These are phyloP conservation scores for Coelopa pilipes DNA, from an alignment of 2,888 invertebrate genomes.

Conservation along the genomic window DNA sequence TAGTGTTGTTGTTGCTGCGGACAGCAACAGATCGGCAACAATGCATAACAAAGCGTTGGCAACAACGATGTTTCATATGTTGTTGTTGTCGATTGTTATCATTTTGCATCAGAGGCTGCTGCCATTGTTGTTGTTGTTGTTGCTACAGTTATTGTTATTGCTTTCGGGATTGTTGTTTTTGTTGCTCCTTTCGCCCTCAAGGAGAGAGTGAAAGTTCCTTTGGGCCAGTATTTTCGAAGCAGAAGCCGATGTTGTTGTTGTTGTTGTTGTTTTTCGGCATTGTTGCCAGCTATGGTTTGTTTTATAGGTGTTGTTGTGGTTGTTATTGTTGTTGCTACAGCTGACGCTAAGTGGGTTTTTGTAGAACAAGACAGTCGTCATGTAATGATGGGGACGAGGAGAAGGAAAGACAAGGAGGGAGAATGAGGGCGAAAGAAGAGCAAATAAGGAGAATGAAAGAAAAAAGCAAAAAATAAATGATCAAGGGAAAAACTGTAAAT, in stretches of 20 bases:
- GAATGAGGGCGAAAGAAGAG: no score
- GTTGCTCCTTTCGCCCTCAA: background rate
- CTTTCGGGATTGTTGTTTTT: background rate
- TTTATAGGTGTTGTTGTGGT: background rate
- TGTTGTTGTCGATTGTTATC: constrained; percentile 1
- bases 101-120: background rate
- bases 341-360: background rate
- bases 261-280: background rate
- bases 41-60: constrained; percentile 23
- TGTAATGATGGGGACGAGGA: no score
- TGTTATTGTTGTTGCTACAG: background rate
- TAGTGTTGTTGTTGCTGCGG: constrained; percentile 19
- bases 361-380: background rate
- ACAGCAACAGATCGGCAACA: constrained; percentile 19
- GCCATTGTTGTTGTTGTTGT: background rate
- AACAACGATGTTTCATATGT: background rate
- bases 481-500: no score
- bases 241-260: background rate
- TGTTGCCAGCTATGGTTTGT: no score
- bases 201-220: background rate
- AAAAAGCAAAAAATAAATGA: no score
- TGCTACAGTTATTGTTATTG: background rate
- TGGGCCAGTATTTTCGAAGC: background rate
- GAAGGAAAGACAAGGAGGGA: no score
- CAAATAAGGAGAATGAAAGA: no score